A percentile compares a stretch with the other conserved stretches of the same genome.
These are phyloP conservation scores for Brachionus manjavacas DNA, from an alignment of 1,140 invertebrate species.

Conservation along the genomic window DNA sequence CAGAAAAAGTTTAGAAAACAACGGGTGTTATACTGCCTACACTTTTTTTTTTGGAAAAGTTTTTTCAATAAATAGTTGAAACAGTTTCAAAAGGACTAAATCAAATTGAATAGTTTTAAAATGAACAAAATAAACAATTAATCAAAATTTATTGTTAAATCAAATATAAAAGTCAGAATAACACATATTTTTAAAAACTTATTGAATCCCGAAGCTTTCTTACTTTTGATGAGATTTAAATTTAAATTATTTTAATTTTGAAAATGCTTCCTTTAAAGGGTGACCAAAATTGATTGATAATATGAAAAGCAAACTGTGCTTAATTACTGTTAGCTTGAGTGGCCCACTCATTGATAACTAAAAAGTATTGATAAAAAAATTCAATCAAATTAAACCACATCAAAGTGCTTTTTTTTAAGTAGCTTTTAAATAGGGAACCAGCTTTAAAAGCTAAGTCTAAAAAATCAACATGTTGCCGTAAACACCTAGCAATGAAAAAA, in stretches of 20 bases:
- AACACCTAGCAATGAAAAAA: neutral
- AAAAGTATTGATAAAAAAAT: conserved; percentile 6
- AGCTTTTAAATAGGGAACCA: neutral
- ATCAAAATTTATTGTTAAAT: neutral
- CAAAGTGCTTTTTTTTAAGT: conserved; percentile 13
- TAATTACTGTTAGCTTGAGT: neutral
- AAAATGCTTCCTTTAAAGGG: neutral
- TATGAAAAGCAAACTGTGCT: neutral
- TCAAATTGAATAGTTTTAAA: neutral
- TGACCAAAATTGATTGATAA: neutral
- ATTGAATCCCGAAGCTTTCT: too few relatives aligned
- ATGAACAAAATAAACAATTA: neutral
- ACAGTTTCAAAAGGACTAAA: neutral
- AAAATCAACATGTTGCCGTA: conserved; percentile 25
- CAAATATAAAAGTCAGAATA: too few relatives aligned
- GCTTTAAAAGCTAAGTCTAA: neutral
- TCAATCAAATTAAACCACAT: conserved; percentile 10
- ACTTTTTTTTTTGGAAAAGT: neutral
- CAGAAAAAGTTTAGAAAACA: neutral
- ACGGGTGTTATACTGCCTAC: neutral
- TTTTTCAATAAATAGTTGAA: neutral
- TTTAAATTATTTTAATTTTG: neutral
- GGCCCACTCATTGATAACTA: neutral
- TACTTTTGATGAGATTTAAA: too few relatives aligned
- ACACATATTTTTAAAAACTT: too few relatives aligned